A percentile compares a stretch with the other conserved stretches of the same genome.
phyloP scores from a whole-genome alignment of 2,797 vertebrate genomes.

The Phylloscopus collybita region DNA sequence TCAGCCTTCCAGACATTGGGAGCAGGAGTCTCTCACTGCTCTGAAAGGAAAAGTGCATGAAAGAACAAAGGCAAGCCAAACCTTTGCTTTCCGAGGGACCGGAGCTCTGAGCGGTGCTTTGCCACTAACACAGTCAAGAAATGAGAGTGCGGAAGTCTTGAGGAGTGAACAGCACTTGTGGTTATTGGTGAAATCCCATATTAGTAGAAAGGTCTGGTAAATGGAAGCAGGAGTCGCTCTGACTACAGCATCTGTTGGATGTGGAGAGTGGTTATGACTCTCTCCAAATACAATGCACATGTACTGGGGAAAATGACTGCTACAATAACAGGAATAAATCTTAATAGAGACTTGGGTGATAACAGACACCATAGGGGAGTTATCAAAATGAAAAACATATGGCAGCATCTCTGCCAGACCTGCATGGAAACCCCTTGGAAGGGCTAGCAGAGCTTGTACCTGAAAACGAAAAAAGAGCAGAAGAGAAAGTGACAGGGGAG shows the following conservation, averaged over 20 bases:
- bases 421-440: conserved; percentile 36
- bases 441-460: conserved; percentile 9
- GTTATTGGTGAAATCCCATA: conserved; percentile 67
- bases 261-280: conserved; percentile 66
- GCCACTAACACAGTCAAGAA: conserved; percentile 27
- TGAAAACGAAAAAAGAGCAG: neutral
- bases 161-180: conserved; percentile 55
- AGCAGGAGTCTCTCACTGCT: neutral
- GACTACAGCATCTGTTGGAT: conserved; percentile 66
- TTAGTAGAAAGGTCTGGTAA: conserved; percentile 64
- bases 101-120: neutral
- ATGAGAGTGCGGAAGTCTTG: conserved; percentile 15
- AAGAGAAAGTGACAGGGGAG: neutral
- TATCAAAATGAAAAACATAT: conserved; percentile 68
- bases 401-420: conserved; percentile 19
- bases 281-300: conserved; percentile 67
- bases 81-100: neutral
- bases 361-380: conserved; percentile 68
- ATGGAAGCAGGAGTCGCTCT: conserved; percentile 69
- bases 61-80: conserved; percentile 31
- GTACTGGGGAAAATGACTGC: conserved; percentile 66
- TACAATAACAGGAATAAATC: conserved; percentile 74
- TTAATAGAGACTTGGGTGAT: conserved; percentile 69
- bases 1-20: neutral
- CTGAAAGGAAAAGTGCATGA: neutral